These are phyloP conservation scores for Agrypnia vestita DNA, from an alignment of 1,140 invertebrate genomes.

Conservation along the genomic window DNA sequence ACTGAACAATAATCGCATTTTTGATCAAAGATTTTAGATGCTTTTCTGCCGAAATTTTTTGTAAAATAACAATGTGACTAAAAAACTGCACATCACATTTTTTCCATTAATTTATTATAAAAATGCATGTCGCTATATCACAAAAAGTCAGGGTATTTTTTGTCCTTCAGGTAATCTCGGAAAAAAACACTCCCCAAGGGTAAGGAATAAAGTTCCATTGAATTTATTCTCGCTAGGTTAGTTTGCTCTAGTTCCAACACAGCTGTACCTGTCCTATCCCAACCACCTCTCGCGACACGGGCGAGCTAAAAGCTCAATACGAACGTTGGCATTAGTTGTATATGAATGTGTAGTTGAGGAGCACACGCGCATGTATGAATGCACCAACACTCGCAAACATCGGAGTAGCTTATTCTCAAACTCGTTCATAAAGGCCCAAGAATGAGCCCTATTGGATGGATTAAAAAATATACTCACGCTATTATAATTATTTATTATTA, in stretches of 20 bases:
- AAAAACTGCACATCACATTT: conserved; percentile 18
- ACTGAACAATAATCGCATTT: not conserved
- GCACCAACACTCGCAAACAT: not conserved
- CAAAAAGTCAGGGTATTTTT: conserved; percentile 36
- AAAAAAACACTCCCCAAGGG: conserved; percentile 26
- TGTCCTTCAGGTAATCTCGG: conserved; percentile 47
- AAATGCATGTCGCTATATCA: conserved; percentile 18
- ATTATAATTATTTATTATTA: too few species aligned
- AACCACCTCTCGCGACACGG: conserved; percentile 33
- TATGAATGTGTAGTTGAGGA: not conserved
- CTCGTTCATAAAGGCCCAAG: conserved; percentile 17
- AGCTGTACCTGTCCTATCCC: conserved; percentile 56
- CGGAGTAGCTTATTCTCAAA: not conserved
- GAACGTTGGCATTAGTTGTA: conserved; percentile 3
- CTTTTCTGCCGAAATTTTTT: not conserved
- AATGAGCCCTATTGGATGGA: not conserved
- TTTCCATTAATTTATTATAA: conserved; percentile 12
- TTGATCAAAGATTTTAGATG: not conserved
- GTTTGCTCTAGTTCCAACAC: conserved; percentile 49
- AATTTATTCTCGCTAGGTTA: conserved; percentile 30
- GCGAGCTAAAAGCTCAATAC: conserved; percentile 20
- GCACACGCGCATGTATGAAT: conserved; percentile 1
- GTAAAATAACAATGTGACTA: not conserved
- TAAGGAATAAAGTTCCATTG: conserved; percentile 36
- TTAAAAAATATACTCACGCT: too few species aligned